These are phyloP conservation scores for Solenopsis invicta DNA, from an alignment of 1,140 invertebrate species.

Conservation along the genomic window DNA sequence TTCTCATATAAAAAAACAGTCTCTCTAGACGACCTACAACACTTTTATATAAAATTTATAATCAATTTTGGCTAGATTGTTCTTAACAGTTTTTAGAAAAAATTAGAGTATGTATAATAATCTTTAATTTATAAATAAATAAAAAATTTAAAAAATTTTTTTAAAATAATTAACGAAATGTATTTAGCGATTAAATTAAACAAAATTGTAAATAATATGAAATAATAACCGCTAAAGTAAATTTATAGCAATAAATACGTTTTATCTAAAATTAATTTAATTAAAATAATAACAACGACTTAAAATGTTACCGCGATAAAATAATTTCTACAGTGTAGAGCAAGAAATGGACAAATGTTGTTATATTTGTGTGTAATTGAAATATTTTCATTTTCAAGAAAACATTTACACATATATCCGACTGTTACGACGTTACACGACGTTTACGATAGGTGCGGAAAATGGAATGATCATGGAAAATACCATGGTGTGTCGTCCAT, in stretches of 20 bases:
- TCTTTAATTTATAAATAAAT: neutral
- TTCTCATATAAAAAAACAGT: neutral
- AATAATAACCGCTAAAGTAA: neutral
- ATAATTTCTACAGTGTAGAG: neutral
- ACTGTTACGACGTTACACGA: neutral
- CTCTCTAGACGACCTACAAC: neutral
- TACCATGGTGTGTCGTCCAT: neutral
- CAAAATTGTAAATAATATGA: neutral
- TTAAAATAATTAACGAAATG: neutral
- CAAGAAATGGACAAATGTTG: neutral
- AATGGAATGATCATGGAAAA: slow-evolving; percentile 33
- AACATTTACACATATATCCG: neutral
- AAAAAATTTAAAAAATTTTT: neutral
- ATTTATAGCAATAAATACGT: neutral
- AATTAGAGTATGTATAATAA: neutral
- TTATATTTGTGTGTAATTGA: slow-evolving; percentile 5
- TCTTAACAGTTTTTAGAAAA: neutral
- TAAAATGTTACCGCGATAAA: neutral
- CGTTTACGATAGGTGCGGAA: too few relatives aligned
- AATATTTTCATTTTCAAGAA: neutral
- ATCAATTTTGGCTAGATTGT: neutral
- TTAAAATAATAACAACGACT: neutral
- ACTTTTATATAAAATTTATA: neutral
- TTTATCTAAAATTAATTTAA: neutral
- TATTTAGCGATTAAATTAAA: slow-evolving; percentile 3